Evolutionary conservation across 2,797 vertebrate species (phyloP).

Genomic region (Cryptoblepharus egeriae): DNA sequence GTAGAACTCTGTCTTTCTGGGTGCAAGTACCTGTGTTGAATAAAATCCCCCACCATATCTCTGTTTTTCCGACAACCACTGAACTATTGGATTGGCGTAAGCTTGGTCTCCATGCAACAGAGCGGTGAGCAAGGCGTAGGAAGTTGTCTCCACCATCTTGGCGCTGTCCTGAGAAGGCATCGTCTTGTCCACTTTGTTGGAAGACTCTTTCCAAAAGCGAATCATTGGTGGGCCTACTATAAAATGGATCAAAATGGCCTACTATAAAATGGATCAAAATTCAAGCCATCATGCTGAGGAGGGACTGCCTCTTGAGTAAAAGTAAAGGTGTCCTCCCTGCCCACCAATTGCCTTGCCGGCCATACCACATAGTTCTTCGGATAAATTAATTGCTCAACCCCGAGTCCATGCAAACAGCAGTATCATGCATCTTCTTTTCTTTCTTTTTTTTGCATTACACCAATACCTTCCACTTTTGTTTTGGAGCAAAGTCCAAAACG

Average conservation of each 20-base stretch:
- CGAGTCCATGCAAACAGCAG: too few relatives aligned
- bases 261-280: conserved; percentile 68
- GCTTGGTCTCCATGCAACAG: conserved; percentile 77
- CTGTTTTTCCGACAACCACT: conserved; percentile 91
- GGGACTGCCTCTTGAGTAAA: too few relatives aligned
- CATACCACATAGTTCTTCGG: too few relatives aligned
- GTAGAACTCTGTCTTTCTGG: too few relatives aligned
- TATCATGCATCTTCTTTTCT: too few relatives aligned
- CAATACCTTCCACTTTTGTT: too few relatives aligned
- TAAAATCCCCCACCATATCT: conserved; percentile 87
- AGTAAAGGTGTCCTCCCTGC: too few relatives aligned
- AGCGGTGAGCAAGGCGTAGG: conserved; percentile 83
- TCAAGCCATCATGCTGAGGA: background rate
- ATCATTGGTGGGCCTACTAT: conserved; percentile 79
- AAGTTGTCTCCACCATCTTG: conserved; percentile 87
- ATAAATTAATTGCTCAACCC: too few relatives aligned
- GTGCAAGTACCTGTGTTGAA: conserved; percentile 83
- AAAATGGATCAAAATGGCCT: conserved; percentile 12
- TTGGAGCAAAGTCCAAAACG: too few relatives aligned
- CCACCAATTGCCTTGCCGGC: too few relatives aligned
- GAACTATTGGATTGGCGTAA: conserved; percentile 85
- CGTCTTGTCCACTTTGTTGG: conserved; percentile 54
- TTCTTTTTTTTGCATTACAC: too few relatives aligned
- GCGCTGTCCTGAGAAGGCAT: conserved; percentile 76
- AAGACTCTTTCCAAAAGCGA: conserved; percentile 87